Percentiles rank a stretch among this genome's conserved stretches.
Evolutionary conservation across 2,888 invertebrate genomes (phyloP).

Genomic region (Luperina testacea): DNA sequence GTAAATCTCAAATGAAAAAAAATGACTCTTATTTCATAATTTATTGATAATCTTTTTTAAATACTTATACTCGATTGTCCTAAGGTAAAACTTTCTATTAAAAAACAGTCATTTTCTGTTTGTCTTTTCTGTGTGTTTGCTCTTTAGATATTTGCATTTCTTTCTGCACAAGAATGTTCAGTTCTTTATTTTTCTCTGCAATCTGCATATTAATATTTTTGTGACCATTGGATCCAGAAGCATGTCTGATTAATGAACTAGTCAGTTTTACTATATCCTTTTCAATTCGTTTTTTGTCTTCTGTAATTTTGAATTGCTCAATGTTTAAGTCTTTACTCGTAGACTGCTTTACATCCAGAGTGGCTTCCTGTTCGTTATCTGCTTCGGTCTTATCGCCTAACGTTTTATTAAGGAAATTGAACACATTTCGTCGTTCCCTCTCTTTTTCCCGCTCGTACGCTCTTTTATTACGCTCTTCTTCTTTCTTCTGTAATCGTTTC

Average conservation of each 20-base stretch:
- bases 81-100: constrained; percentile 75
- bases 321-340: constrained; percentile 93
- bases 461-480: constrained; percentile 91
- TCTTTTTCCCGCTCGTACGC: constrained; percentile 91
- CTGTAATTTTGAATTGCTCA: constrained; percentile 92
- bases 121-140: constrained; percentile 92
- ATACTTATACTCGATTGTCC: constrained; percentile 18
- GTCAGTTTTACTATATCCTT: constrained; percentile 92
- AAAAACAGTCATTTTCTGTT: constrained; percentile 94
- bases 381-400: constrained; percentile 83
- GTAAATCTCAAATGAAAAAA: not conserved
- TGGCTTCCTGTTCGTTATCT: constrained; percentile 62
- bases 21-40: constrained; percentile 34
- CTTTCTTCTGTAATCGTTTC: constrained; percentile 91
- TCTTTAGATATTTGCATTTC: constrained; percentile 92
- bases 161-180: constrained; percentile 90
- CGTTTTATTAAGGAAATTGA: constrained; percentile 93
- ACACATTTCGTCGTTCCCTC: constrained; percentile 92
- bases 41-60: constrained; percentile 45
- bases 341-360: constrained; percentile 85
- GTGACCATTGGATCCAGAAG: constrained; percentile 90
- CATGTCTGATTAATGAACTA: constrained; percentile 91
- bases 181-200: constrained; percentile 90
- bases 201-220: constrained; percentile 91
- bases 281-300: constrained; percentile 92